Percentiles rank a stretch among this genome's conserved stretches.
Evolutionary conservation across 23 tunicate genomes (phyloP).

Genomic region (Ciona savignyi): DNA sequence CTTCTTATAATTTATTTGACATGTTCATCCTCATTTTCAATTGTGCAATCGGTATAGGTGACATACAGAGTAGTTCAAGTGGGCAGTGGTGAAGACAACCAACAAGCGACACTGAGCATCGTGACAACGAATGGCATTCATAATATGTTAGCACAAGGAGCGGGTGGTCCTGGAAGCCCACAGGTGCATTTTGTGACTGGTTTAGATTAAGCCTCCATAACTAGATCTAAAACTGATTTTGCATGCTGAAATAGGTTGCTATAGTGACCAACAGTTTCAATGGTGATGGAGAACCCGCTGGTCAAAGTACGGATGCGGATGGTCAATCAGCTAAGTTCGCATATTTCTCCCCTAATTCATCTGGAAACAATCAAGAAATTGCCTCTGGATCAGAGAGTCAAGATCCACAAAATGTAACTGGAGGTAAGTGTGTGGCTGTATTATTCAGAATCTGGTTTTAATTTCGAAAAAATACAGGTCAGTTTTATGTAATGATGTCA

Average conservation of each 20-base stretch:
- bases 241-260: conserved; percentile 45
- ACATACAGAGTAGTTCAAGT: conserved; percentile 93
- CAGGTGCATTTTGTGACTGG: conserved; percentile 27
- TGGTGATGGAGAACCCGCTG: conserved; percentile 22
- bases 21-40: background rate
- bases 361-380: conserved; percentile 29
- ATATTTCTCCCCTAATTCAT: conserved; percentile 25
- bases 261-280: conserved; percentile 63
- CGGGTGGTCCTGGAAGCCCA: conserved; percentile 27
- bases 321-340: conserved; percentile 43
- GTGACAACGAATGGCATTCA: conserved; percentile 74
- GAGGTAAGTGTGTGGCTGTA: conserved; percentile 11
- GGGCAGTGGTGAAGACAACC: conserved; percentile 72
- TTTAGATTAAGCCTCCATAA: background rate
- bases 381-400: conserved; percentile 13
- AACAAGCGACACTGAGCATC: conserved; percentile 88
- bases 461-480: conserved; percentile 28
- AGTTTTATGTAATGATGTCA: conserved; percentile 92
- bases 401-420: conserved; percentile 27
- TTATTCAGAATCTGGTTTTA: background rate
- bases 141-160: conserved; percentile 39
- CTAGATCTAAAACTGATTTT: background rate
- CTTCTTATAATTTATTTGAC: background rate
- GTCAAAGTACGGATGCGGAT: conserved; percentile 23
- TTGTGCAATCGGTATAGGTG: conserved; percentile 22